Percentiles rank a stretch among this genome's conserved stretches.
Conservation (phyloP, 2,888 invertebrate genomes). For the Hyposoter dolosus region DNA sequence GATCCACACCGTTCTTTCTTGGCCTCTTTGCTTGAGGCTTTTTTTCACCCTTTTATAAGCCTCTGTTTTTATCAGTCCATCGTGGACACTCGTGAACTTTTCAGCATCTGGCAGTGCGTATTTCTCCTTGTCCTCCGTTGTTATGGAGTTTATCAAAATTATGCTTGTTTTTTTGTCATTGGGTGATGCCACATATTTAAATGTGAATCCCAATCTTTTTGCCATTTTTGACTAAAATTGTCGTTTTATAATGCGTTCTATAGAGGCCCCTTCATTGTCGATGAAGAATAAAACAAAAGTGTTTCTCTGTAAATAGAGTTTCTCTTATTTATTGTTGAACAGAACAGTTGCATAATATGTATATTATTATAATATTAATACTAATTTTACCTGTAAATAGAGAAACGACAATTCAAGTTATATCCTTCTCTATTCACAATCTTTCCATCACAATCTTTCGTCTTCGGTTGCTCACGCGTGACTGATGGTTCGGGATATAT, state of each 20-base stretch:
- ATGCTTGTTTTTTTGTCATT: slow-evolving; percentile 64
- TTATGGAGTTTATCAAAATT: slow-evolving; percentile 66
- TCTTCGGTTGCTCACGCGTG: no score
- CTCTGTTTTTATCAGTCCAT: slow-evolving; percentile 65
- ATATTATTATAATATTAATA: no score
- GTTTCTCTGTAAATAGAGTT: no score
- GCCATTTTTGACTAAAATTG: slow-evolving; percentile 49
- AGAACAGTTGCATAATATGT: no score
- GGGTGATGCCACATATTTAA: slow-evolving; percentile 64
- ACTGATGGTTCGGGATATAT: no score
- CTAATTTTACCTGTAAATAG: no score
- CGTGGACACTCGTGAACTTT: slow-evolving; percentile 52
- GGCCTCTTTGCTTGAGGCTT: slow-evolving; percentile 66
- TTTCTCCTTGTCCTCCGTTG: slow-evolving; percentile 53
- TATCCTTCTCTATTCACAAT: no score
- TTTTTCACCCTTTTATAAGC: slow-evolving; percentile 68
- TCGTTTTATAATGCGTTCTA: slow-evolving; percentile 35
- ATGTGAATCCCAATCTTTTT: slow-evolving; percentile 57
- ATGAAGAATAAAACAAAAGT: no score
- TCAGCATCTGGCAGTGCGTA: slow-evolving; percentile 54
- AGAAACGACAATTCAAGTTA: no score
- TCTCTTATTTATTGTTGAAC: no score
- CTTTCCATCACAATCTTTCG: no score
- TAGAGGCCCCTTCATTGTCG: no score
- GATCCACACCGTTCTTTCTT: slow-evolving; percentile 69